Evolutionary conservation across 2,113 vertebrate genomes (phyloP), one percentile per base, ranked within the genome.

Genomic region (Phalacrocorax pelagicus): DNA sequence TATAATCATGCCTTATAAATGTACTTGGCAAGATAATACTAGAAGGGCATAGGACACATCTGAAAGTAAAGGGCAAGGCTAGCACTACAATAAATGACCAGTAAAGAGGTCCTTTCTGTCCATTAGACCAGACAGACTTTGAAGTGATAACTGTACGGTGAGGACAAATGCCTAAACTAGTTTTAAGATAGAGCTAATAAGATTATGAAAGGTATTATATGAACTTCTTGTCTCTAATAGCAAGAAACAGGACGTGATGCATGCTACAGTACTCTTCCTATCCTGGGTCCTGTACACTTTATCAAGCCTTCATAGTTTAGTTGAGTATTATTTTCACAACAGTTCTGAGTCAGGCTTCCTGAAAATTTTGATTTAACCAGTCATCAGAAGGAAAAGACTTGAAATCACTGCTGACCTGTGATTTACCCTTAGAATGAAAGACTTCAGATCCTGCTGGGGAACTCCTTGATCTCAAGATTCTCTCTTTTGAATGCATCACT

Each of bases 351-450:
- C 54, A 83, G 42, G 17, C 24, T 70, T 49, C 18, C 59, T 71
- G 55, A 67, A 88, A 91, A 74, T 51, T 83, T 91, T 74, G 6
- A 66, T 81, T 70, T 81, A 92, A 81, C 46, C 47, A 88, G 52
- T 83, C 67, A 81, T 73, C 29, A 67, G 52, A 72, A 91, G 14
- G 63, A 54, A 82, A 92, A 89, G 29, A 71, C 55, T 88, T 90
- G 51, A 77, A 92, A 86, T 90, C 57, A 73, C 67, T 91, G 57
- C 61, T 96, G 88, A 95, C 88, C 94, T 91, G 49, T 38, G 69
- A 83, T 91, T 94, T 86, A 94, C 79, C 42, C 75, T 55, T 40
- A 49, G 72, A 92, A 86, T 80, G 85, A 93, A 94, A 82, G 52
- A 78, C 51, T 82, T 84, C n/a, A 85, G 29, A 81, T 91, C 88